Evolutionary conservation across 2,797 vertebrate genomes (phyloP).

Genomic region (Coreius guichenoti): DNA sequence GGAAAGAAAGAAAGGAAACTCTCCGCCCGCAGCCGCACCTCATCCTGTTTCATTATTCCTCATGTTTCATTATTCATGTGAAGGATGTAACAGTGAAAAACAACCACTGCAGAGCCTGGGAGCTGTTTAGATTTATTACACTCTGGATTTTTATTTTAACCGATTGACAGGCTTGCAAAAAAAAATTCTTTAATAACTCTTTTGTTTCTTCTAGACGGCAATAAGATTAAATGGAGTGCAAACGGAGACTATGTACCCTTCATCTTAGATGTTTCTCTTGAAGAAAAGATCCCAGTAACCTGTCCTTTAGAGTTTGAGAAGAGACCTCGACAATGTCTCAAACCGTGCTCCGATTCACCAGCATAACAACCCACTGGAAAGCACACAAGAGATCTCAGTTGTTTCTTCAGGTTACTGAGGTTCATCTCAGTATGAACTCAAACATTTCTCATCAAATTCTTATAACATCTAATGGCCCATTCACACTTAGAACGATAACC

Average conservation of each 20-base stretch:
- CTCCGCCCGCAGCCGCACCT: not conserved
- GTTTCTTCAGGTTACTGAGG: not conserved
- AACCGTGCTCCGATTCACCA: not conserved
- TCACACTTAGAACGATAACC: not conserved
- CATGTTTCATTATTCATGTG: slow-evolving; percentile 39
- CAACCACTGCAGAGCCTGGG: not conserved
- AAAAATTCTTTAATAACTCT: slow-evolving; percentile 9
- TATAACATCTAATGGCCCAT: not conserved
- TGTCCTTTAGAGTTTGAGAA: not conserved
- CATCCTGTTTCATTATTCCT: slow-evolving; percentile 38
- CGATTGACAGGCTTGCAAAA: slow-evolving; percentile 15
- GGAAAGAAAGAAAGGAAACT: not conserved
- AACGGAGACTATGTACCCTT: not conserved
- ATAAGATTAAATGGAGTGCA: not conserved
- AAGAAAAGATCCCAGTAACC: not conserved
- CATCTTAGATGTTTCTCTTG: not conserved
- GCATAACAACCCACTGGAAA: not conserved
- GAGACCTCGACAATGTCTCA: not conserved
- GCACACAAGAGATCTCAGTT: not conserved
- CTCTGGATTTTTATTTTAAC: slow-evolving; percentile 23
- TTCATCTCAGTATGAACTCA: not conserved
- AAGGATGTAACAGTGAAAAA: slow-evolving; percentile 17
- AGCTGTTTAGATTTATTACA: slow-evolving; percentile 30
- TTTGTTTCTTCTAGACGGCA: not conserved
- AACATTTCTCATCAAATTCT: not conserved